Conservation (phyloP, 2,113 vertebrate genomes). For the Cyanistes caeruleus region DNA sequence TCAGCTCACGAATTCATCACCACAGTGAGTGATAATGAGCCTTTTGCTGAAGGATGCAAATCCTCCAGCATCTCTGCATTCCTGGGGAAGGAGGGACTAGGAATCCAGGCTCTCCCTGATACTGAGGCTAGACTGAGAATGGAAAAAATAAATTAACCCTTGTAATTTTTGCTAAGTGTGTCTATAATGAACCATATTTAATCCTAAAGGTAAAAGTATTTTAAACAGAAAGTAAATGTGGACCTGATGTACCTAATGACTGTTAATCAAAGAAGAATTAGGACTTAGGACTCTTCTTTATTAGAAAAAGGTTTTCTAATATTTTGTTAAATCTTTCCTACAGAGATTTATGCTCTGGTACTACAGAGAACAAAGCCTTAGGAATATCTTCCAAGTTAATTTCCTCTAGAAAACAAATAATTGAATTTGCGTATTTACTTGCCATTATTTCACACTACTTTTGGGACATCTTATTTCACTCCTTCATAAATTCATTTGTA, state of each 20-base stretch:
- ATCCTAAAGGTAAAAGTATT: neutral
- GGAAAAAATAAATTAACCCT: neutral
- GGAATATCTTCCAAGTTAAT: neutral
- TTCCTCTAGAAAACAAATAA: neutral
- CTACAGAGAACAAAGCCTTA: neutral
- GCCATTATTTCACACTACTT: neutral
- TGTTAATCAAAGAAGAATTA: neutral
- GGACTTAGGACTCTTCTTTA: too few species aligned
- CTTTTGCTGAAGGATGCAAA: neutral
- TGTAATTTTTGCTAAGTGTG: neutral
- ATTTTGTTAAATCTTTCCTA: neutral
- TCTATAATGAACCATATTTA: neutral
- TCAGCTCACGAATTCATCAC: neutral
- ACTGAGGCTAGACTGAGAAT: neutral
- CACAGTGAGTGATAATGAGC: conserved; percentile 12
- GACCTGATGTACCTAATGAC: neutral
- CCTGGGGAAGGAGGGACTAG: neutral
- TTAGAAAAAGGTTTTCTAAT: neutral
- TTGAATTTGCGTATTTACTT: neutral
- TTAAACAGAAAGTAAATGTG: neutral
- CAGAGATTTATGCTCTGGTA: neutral
- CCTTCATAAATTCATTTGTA: neutral
- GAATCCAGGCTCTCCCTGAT: neutral
- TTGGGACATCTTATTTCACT: neutral
- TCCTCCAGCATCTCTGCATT: neutral